Evolutionary conservation across 1,140 invertebrate species (phyloP).

Genomic region (Drosophila bocqueti): DNA sequence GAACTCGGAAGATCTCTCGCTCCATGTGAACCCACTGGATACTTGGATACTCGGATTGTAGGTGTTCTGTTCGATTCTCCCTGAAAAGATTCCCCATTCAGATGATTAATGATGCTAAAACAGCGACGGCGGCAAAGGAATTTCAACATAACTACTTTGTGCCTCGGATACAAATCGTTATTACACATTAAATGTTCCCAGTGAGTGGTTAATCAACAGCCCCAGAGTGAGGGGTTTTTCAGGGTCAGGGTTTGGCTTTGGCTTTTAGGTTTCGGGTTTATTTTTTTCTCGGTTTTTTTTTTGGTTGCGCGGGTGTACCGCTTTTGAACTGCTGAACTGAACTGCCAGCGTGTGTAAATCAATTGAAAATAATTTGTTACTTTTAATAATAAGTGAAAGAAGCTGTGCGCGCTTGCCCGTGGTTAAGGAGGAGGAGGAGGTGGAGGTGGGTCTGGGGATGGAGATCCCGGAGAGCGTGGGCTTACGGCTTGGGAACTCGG

Average conservation of each 20-base stretch:
- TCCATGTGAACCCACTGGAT: constrained; percentile 45
- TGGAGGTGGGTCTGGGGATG: neutral
- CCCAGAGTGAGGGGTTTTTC: constrained; percentile 18
- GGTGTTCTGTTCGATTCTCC: constrained; percentile 50
- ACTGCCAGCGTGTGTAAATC: constrained; percentile 79
- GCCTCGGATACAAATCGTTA: constrained; percentile 85
- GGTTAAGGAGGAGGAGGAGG: constrained; percentile 6
- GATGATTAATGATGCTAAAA: constrained; percentile 77
- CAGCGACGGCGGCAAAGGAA: constrained; percentile 69
- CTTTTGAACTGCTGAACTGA: constrained; percentile 76
- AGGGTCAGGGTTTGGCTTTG: constrained; percentile 61
- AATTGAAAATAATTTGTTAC: constrained; percentile 85
- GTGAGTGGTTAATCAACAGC: constrained; percentile 85
- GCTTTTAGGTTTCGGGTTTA: neutral
- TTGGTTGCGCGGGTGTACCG: constrained; percentile 58
- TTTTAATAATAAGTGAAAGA: constrained; percentile 84
- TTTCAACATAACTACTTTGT: constrained; percentile 84
- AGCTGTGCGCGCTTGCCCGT: constrained; percentile 61
- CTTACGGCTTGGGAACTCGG: constrained; percentile 35
- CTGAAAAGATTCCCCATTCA: constrained; percentile 81
- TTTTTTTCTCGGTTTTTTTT: constrained; percentile 22
- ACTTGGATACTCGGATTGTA: constrained; percentile 32
- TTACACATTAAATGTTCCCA: constrained; percentile 85
- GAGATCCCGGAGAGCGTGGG: constrained; percentile 39
- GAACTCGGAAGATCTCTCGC: constrained; percentile 55